Evolutionary conservation across 2,113 vertebrate species (phyloP).

Genomic region (Acrocephalus kingi): DNA sequence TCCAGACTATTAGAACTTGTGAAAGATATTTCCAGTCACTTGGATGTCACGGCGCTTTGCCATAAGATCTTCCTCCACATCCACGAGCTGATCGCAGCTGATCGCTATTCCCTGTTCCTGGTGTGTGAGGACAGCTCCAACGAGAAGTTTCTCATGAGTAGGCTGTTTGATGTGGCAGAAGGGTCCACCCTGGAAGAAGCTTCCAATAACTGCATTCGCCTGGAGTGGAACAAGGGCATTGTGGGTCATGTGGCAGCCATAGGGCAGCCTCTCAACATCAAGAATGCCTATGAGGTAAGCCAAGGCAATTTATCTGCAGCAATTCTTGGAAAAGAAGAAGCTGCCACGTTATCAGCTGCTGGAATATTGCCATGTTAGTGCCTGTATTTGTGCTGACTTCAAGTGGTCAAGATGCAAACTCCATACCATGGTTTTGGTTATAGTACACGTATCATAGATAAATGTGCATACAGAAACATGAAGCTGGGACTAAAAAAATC

Average conservation of each 20-base stretch:
- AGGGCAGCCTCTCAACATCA: conserved; percentile 93
- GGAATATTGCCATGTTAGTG: background rate
- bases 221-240: conserved; percentile 98
- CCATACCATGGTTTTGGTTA: background rate
- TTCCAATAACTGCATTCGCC: conserved; percentile 90
- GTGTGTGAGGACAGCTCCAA: conserved; percentile 97
- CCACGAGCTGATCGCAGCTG: conserved; percentile 91
- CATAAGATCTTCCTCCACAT: conserved; percentile 98
- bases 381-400: background rate
- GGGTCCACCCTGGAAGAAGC: conserved; percentile 95
- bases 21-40: conserved; percentile 94
- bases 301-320: background rate
- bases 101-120: conserved; percentile 95
- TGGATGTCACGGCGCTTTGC: conserved; percentile 94
- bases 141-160: conserved; percentile 91
- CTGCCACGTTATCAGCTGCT: background rate
- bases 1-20: conserved; percentile 92
- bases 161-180: conserved; percentile 94
- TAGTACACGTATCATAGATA: background rate
- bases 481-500: background rate
- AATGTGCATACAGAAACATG: background rate
- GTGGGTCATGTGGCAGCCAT: conserved; percentile 94
- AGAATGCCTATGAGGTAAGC: conserved; percentile 92
- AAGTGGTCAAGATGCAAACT: background rate
- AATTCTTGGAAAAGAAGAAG: background rate